Evolutionary conservation across 2,797 vertebrate species (phyloP).

Genomic region (Thalassophryne amazonica): DNA sequence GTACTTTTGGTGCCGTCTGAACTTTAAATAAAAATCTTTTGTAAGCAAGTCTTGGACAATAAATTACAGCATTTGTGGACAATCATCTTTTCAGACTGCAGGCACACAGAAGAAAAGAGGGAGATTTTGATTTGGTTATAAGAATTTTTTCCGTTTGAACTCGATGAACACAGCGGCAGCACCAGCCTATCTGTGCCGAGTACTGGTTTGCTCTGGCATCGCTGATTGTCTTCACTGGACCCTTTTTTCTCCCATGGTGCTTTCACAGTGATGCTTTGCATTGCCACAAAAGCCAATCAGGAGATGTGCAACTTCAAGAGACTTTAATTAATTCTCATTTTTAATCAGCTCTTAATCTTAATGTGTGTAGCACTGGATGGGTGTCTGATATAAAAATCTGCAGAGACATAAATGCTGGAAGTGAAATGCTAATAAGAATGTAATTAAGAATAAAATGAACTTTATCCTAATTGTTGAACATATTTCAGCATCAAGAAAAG

Average conservation of each 20-base stretch:
- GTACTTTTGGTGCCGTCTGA: too few relatives aligned
- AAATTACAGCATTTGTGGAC: too few relatives aligned
- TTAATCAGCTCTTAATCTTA: conserved; percentile 59
- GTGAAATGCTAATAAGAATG: conserved; percentile 47
- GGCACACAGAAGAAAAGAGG: too few relatives aligned
- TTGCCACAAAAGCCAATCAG: conserved; percentile 26
- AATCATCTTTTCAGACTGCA: too few relatives aligned
- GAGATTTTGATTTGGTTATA: too few relatives aligned
- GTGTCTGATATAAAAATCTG: conserved; percentile 27
- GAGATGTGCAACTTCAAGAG: conserved; percentile 33
- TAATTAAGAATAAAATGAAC: conserved; percentile 26
- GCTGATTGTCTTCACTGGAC: too few relatives aligned
- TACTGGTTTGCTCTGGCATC: too few relatives aligned
- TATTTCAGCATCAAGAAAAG: conserved; percentile 2
- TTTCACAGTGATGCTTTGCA: conserved; percentile 18
- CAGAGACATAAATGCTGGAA: conserved; percentile 47
- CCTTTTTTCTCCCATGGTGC: background rate
- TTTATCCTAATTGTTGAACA: conserved; percentile 11
- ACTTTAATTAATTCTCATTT: conserved; percentile 47
- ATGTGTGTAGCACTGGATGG: conserved; percentile 39
- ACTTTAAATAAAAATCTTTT: too few relatives aligned
- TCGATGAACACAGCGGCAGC: too few relatives aligned
- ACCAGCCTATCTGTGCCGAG: too few relatives aligned
- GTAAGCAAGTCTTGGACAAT: too few relatives aligned
- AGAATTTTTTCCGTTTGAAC: too few relatives aligned